These are phyloP conservation scores for Loris lydekkerianus DNA, from an alignment of 2,797 vertebrate species.

Conservation along the genomic window DNA sequence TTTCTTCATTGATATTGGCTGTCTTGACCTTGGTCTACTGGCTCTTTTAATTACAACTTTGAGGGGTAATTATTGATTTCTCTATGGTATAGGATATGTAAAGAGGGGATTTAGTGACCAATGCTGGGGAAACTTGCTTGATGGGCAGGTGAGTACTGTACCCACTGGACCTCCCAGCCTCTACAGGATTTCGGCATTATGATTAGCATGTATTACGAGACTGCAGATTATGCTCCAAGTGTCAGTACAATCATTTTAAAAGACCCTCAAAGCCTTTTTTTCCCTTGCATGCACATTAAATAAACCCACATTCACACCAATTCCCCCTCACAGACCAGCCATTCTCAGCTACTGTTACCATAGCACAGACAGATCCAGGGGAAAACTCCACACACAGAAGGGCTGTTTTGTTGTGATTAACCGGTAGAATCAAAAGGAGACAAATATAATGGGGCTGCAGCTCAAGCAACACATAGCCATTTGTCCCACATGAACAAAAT, in stretches of 20 bases:
- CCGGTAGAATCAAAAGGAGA: slow-evolving; percentile 42
- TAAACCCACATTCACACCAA: slow-evolving; percentile 35
- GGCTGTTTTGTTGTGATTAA: slow-evolving; percentile 62
- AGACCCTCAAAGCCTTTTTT: slow-evolving; percentile 73
- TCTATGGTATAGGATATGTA: neutral
- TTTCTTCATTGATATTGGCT: neutral
- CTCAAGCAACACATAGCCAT: slow-evolving; percentile 34
- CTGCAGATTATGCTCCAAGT: slow-evolving; percentile 59
- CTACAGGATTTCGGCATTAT: slow-evolving; percentile 65
- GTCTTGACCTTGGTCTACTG: neutral
- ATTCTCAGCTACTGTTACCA: slow-evolving; percentile 66
- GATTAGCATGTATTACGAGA: slow-evolving; percentile 75
- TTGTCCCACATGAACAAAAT: neutral
- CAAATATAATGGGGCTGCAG: slow-evolving; percentile 43
- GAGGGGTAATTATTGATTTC: neutral
- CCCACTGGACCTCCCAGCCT: neutral
- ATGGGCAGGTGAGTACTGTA: neutral
- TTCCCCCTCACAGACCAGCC: neutral
- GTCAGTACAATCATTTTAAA: slow-evolving; percentile 68
- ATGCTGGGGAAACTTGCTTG: neutral
- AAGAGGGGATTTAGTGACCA: neutral
- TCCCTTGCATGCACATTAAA: slow-evolving; percentile 68
- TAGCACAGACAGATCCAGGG: slow-evolving; percentile 77
- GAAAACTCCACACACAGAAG: slow-evolving; percentile 66
- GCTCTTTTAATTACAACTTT: neutral